Percentiles rank a stretch among this genome's conserved stretches.
phyloP scores from a whole-genome alignment of 2,797 vertebrate species.

The Loris lydekkerianus region DNA sequence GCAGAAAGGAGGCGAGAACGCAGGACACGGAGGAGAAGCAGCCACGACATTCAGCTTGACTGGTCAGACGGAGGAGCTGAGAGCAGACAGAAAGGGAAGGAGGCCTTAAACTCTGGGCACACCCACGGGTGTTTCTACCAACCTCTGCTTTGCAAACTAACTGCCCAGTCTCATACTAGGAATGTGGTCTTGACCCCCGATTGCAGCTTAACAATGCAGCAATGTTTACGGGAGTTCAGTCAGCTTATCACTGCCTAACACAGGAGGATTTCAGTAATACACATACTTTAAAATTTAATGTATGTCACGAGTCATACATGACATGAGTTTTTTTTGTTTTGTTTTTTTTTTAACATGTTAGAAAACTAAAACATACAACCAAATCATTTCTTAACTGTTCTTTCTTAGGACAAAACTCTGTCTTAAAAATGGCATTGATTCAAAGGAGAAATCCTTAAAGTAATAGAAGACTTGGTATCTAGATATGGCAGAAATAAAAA shows the following conservation, averaged over 20 bases:
- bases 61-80: neutral
- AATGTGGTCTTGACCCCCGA: neutral
- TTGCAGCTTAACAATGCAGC: neutral
- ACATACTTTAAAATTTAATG: neutral
- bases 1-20: neutral
- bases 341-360: conserved; percentile 3
- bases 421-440: conserved; percentile 8
- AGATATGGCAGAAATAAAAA: neutral
- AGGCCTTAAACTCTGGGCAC: neutral
- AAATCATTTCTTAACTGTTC: neutral
- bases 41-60: too few relatives aligned
- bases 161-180: neutral
- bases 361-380: conserved; percentile 6
- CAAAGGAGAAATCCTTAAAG: neutral
- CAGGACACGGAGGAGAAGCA: neutral
- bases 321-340: neutral
- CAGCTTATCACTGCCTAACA: neutral
- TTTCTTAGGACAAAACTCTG: conserved; percentile 4
- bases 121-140: neutral
- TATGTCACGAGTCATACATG: neutral
- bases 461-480: neutral
- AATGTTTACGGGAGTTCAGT: neutral
- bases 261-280: neutral
- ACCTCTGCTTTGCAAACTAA: neutral
- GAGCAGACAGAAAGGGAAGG: neutral